phyloP scores from a whole-genome alignment of 2,113 vertebrate genomes.

The Australoheros scitulus region DNA sequence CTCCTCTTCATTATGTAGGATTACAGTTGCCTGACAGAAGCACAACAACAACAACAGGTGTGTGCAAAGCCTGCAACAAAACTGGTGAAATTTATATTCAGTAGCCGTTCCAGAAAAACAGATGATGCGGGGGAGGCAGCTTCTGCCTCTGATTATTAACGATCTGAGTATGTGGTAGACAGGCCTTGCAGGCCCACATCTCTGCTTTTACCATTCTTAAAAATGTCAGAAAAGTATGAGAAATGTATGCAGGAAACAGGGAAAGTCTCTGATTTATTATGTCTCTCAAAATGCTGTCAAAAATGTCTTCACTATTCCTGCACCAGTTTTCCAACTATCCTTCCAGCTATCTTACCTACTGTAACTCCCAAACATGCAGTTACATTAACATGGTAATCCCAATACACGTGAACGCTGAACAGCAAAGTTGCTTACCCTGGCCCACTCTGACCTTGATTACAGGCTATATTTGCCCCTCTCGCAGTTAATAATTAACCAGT shows the following conservation, averaged over 20 bases:
- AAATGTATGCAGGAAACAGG: neutral
- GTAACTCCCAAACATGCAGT: neutral
- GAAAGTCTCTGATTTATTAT: neutral
- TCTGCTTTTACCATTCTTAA: neutral
- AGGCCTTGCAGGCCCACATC: neutral
- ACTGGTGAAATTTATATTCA: constrained; percentile 60
- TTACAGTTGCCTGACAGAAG: constrained; percentile 26
- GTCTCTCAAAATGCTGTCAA: neutral
- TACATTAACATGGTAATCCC: constrained; percentile 21
- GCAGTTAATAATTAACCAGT: constrained; percentile 74
- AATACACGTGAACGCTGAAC: constrained; percentile 10
- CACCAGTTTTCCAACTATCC: neutral
- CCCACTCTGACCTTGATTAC: constrained; percentile 64
- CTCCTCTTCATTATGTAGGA: constrained; percentile 20
- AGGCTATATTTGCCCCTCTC: constrained; percentile 57
- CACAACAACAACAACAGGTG: constrained; percentile 58
- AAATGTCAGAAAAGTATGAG: neutral
- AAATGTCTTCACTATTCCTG: neutral
- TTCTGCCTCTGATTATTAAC: constrained; percentile 45
- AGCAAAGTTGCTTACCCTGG: constrained; percentile 27
- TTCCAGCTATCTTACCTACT: constrained; percentile 4
- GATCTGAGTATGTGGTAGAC: constrained; percentile 16
- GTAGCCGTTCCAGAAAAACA: constrained; percentile 54
- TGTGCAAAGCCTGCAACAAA: constrained; percentile 31
- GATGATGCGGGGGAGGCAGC: constrained; percentile 52